Evolutionary conservation across 1,140 invertebrate genomes (phyloP).

Genomic region (Drosophila baimaii): DNA sequence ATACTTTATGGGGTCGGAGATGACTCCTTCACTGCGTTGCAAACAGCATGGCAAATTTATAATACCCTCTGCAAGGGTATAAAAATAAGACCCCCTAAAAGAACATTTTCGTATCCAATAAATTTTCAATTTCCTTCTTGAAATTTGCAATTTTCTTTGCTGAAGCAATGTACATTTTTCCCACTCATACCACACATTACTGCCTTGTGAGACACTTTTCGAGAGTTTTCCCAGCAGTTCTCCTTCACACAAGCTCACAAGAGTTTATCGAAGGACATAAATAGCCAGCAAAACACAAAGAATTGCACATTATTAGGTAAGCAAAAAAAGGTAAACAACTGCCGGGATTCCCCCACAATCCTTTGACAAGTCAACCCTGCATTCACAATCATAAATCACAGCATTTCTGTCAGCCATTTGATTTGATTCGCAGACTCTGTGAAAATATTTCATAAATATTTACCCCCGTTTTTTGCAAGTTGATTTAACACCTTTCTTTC

Average conservation of each 20-base stretch:
- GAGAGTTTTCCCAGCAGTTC: constrained; percentile 27
- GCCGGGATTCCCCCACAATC: not conserved
- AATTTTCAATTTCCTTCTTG: constrained; percentile 65
- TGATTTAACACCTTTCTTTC: constrained; percentile 16
- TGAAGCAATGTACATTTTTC: constrained; percentile 59
- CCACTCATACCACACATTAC: not conserved
- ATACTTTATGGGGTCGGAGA: too few species aligned
- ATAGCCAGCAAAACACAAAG: constrained; percentile 26
- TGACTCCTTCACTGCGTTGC: too few species aligned
- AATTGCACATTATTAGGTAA: constrained; percentile 15
- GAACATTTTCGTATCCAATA: constrained; percentile 58
- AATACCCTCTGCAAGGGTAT: too few species aligned
- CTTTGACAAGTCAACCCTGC: constrained; percentile 25
- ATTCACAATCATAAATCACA: constrained; percentile 25
- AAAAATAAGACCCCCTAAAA: constrained; percentile 6
- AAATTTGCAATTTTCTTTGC: constrained; percentile 68
- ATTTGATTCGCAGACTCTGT: constrained; percentile 54
- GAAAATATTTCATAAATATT: constrained; percentile 59
- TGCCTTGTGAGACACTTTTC: constrained; percentile 43
- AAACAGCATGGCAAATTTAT: too few species aligned
- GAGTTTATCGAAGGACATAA: constrained; percentile 37
- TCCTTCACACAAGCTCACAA: constrained; percentile 30
- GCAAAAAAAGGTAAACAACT: constrained; percentile 9
- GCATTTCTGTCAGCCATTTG: constrained; percentile 46
- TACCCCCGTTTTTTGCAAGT: constrained; percentile 26